Base-by-base conservation (phyloP, 2,797 vertebrate species). In the Siniperca undulata region DNA sequence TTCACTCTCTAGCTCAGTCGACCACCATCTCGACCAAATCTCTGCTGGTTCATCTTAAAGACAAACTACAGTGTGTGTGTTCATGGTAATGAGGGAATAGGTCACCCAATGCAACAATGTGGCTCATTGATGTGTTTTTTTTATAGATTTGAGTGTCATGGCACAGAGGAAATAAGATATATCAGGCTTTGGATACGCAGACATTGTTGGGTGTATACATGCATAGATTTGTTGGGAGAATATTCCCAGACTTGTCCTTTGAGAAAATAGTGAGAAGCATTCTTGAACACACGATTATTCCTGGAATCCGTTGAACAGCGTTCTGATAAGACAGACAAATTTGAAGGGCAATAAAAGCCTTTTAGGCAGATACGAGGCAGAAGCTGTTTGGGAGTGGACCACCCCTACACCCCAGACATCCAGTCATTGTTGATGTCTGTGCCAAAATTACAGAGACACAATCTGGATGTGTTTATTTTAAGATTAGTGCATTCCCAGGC, bases 391-490 rank as follows among this genome's bases (percentile, higher is more conserved):
- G 62, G 34, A 22, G n/a, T 46, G 2, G n/a, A 30, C 27, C 59
- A 22, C 67, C 24, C 52, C 66, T 22, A 1, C 56, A 59, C 9
- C 68, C 64, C 13, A 16, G 61, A 69, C 72, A 24, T 69, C 48
- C n/a, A 53, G 46, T 50, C 48, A 22, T 34, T n/a, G 34, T 59
- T 70, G 62, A 71, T 27, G 56, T 75, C 53, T 82, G 73, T n/a
- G 70, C 83, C 83, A 82, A 77, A 86, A 50, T 20, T 24, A 66
- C 61, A 73, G 69, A 82, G 71, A 74, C 56, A 3, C 74, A 73
- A 73, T 85, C 74, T 84, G 72, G 59, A 48, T 60, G 34, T 86
- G 86, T 92, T 92, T 92, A 90, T 92, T 91, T 91, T 86, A 85
- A 72, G 85, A 84, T 59, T 52, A 46, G 60, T 86, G 60, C 61